A percentile compares a stretch with the other conserved stretches of the same genome.
These are phyloP conservation scores for Rhodophaea formosa DNA, from an alignment of 2,888 invertebrate genomes.

Conservation along the genomic window DNA sequence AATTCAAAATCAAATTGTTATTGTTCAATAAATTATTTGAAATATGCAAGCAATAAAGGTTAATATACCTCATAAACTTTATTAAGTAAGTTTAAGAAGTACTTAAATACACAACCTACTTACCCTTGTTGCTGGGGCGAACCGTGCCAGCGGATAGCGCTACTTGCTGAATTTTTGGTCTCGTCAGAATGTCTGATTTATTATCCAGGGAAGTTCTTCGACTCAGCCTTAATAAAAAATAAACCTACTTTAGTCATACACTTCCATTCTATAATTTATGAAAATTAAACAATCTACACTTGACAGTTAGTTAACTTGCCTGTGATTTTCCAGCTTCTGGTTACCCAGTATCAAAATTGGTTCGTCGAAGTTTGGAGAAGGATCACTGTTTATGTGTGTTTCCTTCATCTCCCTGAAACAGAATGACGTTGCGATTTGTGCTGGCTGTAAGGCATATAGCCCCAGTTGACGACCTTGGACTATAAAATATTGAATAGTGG, in stretches of 20 bases:
- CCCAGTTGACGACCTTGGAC: slow-evolving; percentile 26
- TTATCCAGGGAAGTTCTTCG: slow-evolving; percentile 67
- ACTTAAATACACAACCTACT: slow-evolving; percentile 1
- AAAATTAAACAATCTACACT: too few relatives aligned
- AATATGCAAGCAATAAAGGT: too few relatives aligned
- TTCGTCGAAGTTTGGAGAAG: slow-evolving; percentile 43
- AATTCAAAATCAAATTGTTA: too few relatives aligned
- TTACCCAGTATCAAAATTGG: slow-evolving; percentile 38
- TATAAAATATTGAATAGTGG: slow-evolving; percentile 11
- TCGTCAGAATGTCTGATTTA: slow-evolving; percentile 53
- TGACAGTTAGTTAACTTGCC: slow-evolving; percentile 37
- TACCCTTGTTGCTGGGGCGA: slow-evolving; percentile 55
- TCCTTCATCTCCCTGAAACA: slow-evolving; percentile 68
- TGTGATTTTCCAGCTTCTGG: slow-evolving; percentile 45
- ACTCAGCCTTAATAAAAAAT: slow-evolving; percentile 43
- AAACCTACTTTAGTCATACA: background rate
- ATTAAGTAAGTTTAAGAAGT: background rate
- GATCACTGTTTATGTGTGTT: slow-evolving; percentile 57
- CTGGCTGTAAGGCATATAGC: slow-evolving; percentile 4
- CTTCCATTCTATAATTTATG: too few relatives aligned
- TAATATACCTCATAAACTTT: too few relatives aligned
- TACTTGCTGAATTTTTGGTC: slow-evolving; percentile 47
- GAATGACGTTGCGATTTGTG: slow-evolving; percentile 1
- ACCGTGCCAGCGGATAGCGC: slow-evolving; percentile 73
- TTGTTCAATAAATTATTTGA: too few relatives aligned